phyloP scores from a whole-genome alignment of 1,140 invertebrate genomes.

The Drosophila micromelanica region DNA sequence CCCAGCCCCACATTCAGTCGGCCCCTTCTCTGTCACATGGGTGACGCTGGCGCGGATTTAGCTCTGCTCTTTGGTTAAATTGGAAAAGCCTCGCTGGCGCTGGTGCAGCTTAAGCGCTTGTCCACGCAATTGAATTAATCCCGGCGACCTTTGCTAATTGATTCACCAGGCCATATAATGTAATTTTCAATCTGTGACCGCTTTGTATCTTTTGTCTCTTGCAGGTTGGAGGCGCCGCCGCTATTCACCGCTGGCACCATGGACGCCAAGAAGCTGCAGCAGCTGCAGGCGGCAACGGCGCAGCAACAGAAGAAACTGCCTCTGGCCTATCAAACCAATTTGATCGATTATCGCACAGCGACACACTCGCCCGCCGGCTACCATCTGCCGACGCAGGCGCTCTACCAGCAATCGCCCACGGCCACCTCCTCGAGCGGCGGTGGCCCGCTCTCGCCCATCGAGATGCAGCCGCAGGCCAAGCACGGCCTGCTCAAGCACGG shows the following conservation, averaged over 20 bases:
- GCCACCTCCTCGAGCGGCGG: slow-evolving; percentile 69
- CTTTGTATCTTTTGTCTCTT: slow-evolving; percentile 72
- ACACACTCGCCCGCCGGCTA: slow-evolving; percentile 73
- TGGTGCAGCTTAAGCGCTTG: slow-evolving; percentile 22
- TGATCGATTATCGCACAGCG: slow-evolving; percentile 77
- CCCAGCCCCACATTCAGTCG: not conserved
- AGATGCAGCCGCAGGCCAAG: slow-evolving; percentile 78
- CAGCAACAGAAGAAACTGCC: slow-evolving; percentile 84
- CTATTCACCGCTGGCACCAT: slow-evolving; percentile 87
- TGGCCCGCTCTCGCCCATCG: slow-evolving; percentile 74
- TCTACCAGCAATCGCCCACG: slow-evolving; percentile 78
- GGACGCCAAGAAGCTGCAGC: slow-evolving; percentile 88
- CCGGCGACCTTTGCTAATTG: slow-evolving; percentile 54
- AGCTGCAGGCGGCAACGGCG: slow-evolving; percentile 74
- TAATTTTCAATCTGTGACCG: slow-evolving; percentile 10
- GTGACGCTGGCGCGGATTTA: slow-evolving; percentile 18
- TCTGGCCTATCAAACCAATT: slow-evolving; percentile 72
- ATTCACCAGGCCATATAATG: slow-evolving; percentile 18
- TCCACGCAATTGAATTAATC: slow-evolving; percentile 53
- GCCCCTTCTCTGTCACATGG: too few relatives aligned
- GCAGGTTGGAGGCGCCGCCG: slow-evolving; percentile 89
- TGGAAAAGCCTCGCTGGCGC: slow-evolving; percentile 17
- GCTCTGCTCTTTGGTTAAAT: slow-evolving; percentile 17
- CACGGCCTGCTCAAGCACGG: slow-evolving; percentile 68
- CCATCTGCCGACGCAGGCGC: slow-evolving; percentile 59